Evolutionary conservation across 1,140 invertebrate species (phyloP).

Genomic region (Drosophila repleta): DNA sequence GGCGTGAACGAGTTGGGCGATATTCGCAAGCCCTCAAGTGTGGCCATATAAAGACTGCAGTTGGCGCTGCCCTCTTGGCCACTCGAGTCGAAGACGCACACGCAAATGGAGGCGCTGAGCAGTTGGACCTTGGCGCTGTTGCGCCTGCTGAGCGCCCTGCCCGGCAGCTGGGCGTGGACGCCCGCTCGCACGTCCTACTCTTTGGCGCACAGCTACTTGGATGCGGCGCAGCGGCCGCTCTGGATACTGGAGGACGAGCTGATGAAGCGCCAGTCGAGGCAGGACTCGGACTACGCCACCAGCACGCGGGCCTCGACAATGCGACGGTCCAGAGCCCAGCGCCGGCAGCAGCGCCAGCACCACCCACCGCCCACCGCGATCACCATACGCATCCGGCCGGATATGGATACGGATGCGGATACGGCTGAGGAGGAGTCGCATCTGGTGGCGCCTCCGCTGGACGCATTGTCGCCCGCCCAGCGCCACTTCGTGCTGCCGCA

Average conservation of each 20-base stretch:
- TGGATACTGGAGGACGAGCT: constrained; percentile 75
- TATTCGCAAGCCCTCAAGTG: constrained; percentile 29
- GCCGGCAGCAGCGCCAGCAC: not conserved
- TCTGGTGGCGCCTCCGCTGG: not conserved
- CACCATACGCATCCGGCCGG: constrained; percentile 48
- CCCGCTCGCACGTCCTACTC: not conserved
- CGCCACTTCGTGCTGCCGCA: constrained; percentile 3
- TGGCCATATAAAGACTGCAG: constrained; percentile 47
- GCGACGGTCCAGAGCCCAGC: constrained; percentile 8
- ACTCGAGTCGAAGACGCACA: constrained; percentile 20
- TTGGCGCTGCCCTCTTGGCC: not conserved
- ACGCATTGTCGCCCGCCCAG: not conserved
- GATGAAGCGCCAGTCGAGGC: constrained; percentile 45
- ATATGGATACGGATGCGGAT: not conserved
- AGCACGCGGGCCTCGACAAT: constrained; percentile 9
- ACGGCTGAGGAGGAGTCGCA: not conserved
- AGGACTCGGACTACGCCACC: constrained; percentile 39
- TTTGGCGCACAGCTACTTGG: constrained; percentile 35
- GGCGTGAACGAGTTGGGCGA: constrained; percentile 55
- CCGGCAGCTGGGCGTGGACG: constrained; percentile 18
- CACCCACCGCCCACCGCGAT: constrained; percentile 26
- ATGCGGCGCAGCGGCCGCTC: constrained; percentile 55
- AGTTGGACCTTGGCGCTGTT: constrained; percentile 35
- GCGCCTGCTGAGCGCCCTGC: constrained; percentile 9
- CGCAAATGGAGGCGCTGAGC: constrained; percentile 44